Evolutionary conservation across 2,888 invertebrate species (phyloP).

Genomic region (Xestobium rufovillosum): DNA sequence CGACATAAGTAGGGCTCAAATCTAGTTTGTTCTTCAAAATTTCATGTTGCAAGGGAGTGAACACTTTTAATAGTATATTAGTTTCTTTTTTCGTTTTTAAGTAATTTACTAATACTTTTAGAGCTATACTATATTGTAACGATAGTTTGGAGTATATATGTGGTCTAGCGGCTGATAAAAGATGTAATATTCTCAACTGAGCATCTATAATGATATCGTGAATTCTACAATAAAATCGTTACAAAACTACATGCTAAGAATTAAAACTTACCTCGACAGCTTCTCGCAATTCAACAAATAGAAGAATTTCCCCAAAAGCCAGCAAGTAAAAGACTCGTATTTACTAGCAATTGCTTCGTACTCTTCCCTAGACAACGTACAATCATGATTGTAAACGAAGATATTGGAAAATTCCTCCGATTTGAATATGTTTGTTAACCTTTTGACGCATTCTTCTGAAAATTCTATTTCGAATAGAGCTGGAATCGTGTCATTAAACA

Average conservation of each 20-base stretch:
- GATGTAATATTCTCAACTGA: constrained; percentile 50
- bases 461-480: constrained; percentile 51
- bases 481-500: constrained; percentile 55
- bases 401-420: constrained; percentile 51
- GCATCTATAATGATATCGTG: constrained; percentile 48
- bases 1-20: constrained; percentile 31
- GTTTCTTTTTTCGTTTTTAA: constrained; percentile 33
- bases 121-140: constrained; percentile 44
- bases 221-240: too few relatives aligned
- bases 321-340: constrained; percentile 52
- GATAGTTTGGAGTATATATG: constrained; percentile 46
- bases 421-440: constrained; percentile 53
- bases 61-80: constrained; percentile 41
- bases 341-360: constrained; percentile 40
- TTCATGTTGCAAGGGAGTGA: constrained; percentile 42
- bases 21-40: constrained; percentile 32
- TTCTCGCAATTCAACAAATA: constrained; percentile 53
- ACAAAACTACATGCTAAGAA: too few relatives aligned
- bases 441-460: constrained; percentile 49
- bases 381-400: constrained; percentile 46
- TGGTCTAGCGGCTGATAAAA: constrained; percentile 47
- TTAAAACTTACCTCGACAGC: constrained; percentile 40
- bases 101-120: constrained; percentile 44
- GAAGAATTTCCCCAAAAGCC: constrained; percentile 61
- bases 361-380: constrained; percentile 43